Conservation (phyloP, 2,888 invertebrate species). For the Dione juno region DNA sequence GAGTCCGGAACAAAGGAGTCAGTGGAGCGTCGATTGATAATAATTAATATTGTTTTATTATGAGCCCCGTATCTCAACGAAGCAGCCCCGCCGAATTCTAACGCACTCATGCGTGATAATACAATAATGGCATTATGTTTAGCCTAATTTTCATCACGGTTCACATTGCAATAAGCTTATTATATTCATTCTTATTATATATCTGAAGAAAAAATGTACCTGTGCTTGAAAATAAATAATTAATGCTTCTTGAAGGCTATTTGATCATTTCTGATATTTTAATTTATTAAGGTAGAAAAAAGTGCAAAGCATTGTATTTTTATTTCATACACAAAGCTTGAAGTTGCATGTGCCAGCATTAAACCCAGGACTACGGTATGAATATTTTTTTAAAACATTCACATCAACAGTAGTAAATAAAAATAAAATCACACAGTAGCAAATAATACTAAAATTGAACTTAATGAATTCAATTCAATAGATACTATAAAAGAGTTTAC, state of each 20-base stretch:
- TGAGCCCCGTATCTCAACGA: slow-evolving; percentile 68
- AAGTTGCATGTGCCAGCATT: background rate
- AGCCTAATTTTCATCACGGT: slow-evolving; percentile 59
- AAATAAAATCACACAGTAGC: too few relatives aligned
- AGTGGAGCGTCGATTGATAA: slow-evolving; percentile 65
- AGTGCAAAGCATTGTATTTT: too few relatives aligned
- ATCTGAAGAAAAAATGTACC: background rate
- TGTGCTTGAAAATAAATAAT: too few relatives aligned
- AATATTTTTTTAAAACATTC: background rate
- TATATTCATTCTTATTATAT: background rate
- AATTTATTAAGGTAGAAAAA: too few relatives aligned
- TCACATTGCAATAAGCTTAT: slow-evolving; percentile 41
- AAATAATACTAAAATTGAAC: too few relatives aligned
- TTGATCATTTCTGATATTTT: background rate
- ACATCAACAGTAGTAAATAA: background rate
- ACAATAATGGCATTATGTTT: slow-evolving; percentile 67
- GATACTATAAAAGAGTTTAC: background rate
- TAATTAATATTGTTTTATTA: slow-evolving; percentile 79
- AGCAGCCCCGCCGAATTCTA: slow-evolving; percentile 57
- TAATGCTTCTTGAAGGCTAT: too few relatives aligned
- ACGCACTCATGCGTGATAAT: slow-evolving; percentile 64
- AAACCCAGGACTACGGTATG: background rate
- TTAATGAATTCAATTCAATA: too few relatives aligned
- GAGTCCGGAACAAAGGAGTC: slow-evolving; percentile 56
- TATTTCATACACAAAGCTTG: background rate